phyloP scores from a whole-genome alignment of 2,797 vertebrate species.

The Tragopan temminckii region DNA sequence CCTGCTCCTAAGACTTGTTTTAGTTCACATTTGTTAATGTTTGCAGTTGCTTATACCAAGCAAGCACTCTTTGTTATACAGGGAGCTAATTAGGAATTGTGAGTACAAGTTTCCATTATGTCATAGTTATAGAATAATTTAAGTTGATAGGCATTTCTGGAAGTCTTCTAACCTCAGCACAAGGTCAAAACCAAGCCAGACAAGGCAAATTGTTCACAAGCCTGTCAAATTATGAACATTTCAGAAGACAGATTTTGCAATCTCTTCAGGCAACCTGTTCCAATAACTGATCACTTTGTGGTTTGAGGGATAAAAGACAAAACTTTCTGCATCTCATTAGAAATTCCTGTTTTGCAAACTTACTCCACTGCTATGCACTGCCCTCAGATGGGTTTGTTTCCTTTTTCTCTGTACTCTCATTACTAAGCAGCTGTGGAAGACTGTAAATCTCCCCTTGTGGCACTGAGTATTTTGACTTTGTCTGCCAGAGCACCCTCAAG shows the following conservation, averaged over 20 bases:
- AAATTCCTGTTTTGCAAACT: neutral
- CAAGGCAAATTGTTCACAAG: neutral
- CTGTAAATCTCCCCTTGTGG: no score
- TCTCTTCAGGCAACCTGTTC: neutral
- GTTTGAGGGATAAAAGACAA: neutral
- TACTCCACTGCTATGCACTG: accelerated
- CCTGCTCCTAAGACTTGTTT: neutral
- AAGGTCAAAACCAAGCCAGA: neutral
- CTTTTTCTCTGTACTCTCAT: neutral
- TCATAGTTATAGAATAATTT: neutral
- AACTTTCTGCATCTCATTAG: neutral
- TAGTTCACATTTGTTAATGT: neutral
- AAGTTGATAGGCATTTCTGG: neutral
- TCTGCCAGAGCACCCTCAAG: no score
- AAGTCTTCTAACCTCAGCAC: neutral
- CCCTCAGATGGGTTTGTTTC: neutral
- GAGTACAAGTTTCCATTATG: neutral
- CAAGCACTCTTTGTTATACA: neutral
- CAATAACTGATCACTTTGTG: neutral
- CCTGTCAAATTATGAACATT: neutral
- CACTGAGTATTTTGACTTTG: no score
- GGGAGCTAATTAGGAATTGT: neutral
- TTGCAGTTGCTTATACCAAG: neutral
- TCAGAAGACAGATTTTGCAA: neutral
- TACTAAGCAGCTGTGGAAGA: neutral